Evolutionary conservation across 1,140 invertebrate genomes (phyloP).

Genomic region (Holotrichia oblita): DNA sequence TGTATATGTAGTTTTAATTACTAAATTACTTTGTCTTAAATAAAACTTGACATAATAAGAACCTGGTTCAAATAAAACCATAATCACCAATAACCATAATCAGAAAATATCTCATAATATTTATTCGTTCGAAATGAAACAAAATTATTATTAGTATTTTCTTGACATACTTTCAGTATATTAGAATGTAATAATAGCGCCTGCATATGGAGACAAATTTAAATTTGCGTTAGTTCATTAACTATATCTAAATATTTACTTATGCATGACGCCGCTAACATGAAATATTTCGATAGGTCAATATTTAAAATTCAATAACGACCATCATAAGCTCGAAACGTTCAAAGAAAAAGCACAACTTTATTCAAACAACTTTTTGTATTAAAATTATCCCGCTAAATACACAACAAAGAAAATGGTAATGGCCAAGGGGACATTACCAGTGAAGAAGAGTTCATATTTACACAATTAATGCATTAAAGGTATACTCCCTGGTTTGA

Average conservation of each 20-base stretch:
- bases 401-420: conserved; percentile 30
- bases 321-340: conserved; percentile 13
- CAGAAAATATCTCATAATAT: too few species aligned
- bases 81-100: too few species aligned
- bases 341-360: conserved; percentile 3
- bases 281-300: not conserved
- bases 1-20: too few species aligned
- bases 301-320: conserved; percentile 24
- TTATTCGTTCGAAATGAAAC: too few species aligned
- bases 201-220: not conserved
- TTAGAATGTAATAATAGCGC: too few species aligned
- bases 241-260: not conserved
- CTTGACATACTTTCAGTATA: too few species aligned
- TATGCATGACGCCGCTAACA: not conserved
- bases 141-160: too few species aligned
- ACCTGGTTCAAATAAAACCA: too few species aligned
- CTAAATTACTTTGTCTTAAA: too few species aligned
- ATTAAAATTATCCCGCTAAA: conserved; percentile 36
- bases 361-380: conserved; percentile 34
- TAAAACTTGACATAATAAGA: too few species aligned
- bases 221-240: not conserved
- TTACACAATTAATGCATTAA: conserved; percentile 38
- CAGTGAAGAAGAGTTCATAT: conserved; percentile 34
- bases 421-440: conserved; percentile 23
- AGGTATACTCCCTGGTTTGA: not conserved